Evolutionary conservation across 2,888 invertebrate genomes (phyloP).

Genomic region (Deilephila elpenor): DNA sequence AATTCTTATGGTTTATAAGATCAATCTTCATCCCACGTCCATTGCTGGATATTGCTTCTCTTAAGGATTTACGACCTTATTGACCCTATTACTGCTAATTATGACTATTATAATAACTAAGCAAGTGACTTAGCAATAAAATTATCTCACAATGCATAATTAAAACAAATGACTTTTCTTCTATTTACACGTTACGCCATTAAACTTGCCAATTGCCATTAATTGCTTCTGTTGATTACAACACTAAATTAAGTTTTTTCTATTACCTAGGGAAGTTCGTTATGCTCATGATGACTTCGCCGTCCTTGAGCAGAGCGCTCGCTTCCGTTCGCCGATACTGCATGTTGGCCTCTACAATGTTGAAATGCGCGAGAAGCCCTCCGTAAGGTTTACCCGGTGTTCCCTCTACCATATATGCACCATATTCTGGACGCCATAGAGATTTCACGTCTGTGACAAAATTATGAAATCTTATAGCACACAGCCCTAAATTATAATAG

Average conservation of each 20-base stretch:
- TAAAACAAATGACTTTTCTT: neutral
- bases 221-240: too few relatives aligned
- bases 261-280: conserved; percentile 96
- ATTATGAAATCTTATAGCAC: neutral
- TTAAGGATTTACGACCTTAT: too few relatives aligned
- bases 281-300: conserved; percentile 94
- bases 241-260: neutral
- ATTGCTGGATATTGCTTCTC: too few relatives aligned
- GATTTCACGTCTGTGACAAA: conserved; percentile 88
- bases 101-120: neutral
- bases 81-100: neutral
- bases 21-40: too few relatives aligned
- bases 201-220: too few relatives aligned
- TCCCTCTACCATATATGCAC: conserved; percentile 99
- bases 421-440: conserved; percentile 99
- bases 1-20: too few relatives aligned
- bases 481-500: neutral
- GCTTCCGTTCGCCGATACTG: conserved; percentile 93
- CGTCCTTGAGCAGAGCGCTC: conserved; percentile 88
- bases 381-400: conserved; percentile 99
- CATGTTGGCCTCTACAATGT: conserved; percentile 99
- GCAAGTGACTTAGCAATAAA: neutral
- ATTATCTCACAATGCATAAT: neutral
- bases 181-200: too few relatives aligned
- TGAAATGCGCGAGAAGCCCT: conserved; percentile 97